Evolutionary conservation across 2,797 vertebrate species (phyloP).

Genomic region (Melanotaenia parkinsoni): DNA sequence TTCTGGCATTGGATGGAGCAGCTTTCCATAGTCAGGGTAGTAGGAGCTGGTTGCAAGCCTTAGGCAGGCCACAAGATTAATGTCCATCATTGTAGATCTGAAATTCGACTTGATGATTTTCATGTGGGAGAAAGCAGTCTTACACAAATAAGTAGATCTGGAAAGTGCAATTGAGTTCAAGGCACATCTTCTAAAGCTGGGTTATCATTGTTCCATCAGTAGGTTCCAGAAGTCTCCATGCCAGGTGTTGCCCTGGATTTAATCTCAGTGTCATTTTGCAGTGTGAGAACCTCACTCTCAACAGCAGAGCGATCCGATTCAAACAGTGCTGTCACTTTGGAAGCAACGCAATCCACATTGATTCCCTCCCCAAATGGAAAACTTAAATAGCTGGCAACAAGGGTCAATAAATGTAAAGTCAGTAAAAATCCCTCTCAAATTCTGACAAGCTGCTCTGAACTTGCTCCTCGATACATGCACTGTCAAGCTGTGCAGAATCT

Average conservation of each 20-base stretch:
- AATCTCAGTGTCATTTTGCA: too few relatives aligned
- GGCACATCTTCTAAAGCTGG: not conserved
- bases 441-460: not conserved
- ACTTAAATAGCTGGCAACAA: too few relatives aligned
- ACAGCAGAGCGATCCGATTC: too few relatives aligned
- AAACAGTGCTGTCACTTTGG: too few relatives aligned
- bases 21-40: conserved; percentile 13
- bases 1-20: not conserved
- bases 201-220: conserved; percentile 1
- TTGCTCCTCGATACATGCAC: too few relatives aligned
- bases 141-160: conserved; percentile 34
- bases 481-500: too few relatives aligned
- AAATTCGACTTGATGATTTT: too few relatives aligned
- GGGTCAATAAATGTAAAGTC: too few relatives aligned
- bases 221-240: conserved; percentile 15
- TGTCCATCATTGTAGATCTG: conserved; percentile 25
- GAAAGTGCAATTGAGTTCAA: conserved; percentile 44
- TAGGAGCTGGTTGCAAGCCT: conserved; percentile 27
- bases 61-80: conserved; percentile 27
- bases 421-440: too few relatives aligned
- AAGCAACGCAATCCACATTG: too few relatives aligned
- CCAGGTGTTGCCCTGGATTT: not conserved
- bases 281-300: too few relatives aligned
- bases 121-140: conserved; percentile 6
- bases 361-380: too few relatives aligned